These are phyloP conservation scores for Phoenicopterus ruber DNA, from an alignment of 2,113 vertebrate species.

Conservation along the genomic window DNA sequence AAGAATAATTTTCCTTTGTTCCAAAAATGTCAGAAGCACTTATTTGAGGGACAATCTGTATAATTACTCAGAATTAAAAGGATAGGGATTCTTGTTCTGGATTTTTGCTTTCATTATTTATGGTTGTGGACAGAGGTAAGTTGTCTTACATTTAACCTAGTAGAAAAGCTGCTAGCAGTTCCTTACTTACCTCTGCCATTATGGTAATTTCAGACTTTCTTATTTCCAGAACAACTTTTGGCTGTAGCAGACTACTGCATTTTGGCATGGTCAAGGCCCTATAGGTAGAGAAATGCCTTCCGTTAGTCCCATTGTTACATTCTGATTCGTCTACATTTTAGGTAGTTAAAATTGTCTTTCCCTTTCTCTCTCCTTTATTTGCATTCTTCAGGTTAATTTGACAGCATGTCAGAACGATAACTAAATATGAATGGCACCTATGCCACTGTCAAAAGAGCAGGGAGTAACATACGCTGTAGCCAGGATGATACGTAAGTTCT, in stretches of 20 bases:
- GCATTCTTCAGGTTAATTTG: slow-evolving; percentile 7
- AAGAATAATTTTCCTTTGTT: slow-evolving; percentile 2
- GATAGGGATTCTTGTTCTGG: background rate
- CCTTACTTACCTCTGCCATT: background rate
- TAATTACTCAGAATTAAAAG: slow-evolving; percentile 13
- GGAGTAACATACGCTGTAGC: background rate
- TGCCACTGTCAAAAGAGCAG: background rate
- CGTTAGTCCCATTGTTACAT: background rate
- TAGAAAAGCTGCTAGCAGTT: background rate
- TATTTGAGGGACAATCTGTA: background rate
- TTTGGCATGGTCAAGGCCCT: background rate
- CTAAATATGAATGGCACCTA: background rate
- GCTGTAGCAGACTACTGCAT: background rate
- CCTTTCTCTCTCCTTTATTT: background rate
- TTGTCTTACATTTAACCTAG: background rate
- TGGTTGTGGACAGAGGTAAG: background rate
- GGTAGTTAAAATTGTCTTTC: background rate
- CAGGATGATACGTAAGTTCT: background rate
- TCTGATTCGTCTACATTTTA: background rate
- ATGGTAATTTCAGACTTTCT: background rate
- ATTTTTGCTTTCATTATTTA: background rate
- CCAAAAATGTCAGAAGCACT: background rate
- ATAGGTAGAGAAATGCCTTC: background rate
- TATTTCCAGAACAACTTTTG: background rate
- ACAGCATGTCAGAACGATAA: background rate